These are phyloP conservation scores for Ganaspis sp. DNA, from an alignment of 1,140 invertebrate genomes.

Conservation along the genomic window DNA sequence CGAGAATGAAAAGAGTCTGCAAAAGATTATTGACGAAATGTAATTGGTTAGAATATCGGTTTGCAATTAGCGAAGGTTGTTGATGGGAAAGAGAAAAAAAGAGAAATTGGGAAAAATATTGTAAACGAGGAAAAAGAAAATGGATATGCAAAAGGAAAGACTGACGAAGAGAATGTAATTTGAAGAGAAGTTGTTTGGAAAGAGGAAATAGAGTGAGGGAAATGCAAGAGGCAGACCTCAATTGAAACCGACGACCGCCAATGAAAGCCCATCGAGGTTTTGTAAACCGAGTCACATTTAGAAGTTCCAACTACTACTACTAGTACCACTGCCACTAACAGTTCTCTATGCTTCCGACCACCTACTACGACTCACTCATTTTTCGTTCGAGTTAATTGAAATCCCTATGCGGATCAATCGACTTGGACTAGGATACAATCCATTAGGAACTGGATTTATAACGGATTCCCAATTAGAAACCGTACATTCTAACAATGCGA, in stretches of 20 bases:
- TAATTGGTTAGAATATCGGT: constrained; percentile 39
- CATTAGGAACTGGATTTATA: constrained; percentile 38
- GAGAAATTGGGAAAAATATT: constrained; percentile 46
- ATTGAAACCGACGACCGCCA: constrained; percentile 50
- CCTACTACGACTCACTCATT: constrained; percentile 43
- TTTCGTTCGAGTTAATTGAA: constrained; percentile 65
- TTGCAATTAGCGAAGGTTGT: constrained; percentile 49
- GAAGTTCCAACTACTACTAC: constrained; percentile 49
- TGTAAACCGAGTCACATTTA: constrained; percentile 60
- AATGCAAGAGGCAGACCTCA: constrained; percentile 37
- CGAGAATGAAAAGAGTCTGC: not conserved
- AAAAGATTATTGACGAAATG: not conserved
- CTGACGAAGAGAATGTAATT: constrained; percentile 34
- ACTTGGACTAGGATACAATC: constrained; percentile 47
- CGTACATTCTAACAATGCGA: constrained; percentile 18
- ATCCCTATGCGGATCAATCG: constrained; percentile 60
- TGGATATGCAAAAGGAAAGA: constrained; percentile 24
- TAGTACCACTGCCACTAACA: constrained; percentile 35
- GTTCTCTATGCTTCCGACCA: constrained; percentile 11
- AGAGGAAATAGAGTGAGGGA: constrained; percentile 32
- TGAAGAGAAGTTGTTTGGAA: constrained; percentile 26
- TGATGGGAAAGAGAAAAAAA: constrained; percentile 38
- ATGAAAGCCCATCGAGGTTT: constrained; percentile 58
- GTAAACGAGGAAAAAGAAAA: constrained; percentile 1
- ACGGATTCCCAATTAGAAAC: constrained; percentile 26